These are phyloP conservation scores for Elaphurus davidianus DNA, from an alignment of 2,113 vertebrate species.

Conservation along the genomic window DNA sequence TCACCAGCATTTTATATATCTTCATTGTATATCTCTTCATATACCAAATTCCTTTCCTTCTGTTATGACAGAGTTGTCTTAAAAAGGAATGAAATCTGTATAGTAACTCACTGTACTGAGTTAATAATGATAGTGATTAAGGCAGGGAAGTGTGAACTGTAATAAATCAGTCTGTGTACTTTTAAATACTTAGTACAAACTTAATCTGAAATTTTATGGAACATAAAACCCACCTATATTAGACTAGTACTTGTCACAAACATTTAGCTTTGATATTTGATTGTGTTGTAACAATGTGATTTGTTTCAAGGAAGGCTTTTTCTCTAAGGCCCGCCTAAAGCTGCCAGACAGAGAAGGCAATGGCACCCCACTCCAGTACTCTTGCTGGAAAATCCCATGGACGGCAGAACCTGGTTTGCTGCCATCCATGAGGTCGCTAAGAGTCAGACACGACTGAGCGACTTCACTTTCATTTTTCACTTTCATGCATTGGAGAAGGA, in stretches of 20 bases:
- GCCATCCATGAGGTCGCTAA: no score
- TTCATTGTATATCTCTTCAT: not conserved
- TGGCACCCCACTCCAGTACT: no score
- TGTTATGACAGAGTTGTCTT: not conserved
- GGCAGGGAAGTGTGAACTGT: not conserved
- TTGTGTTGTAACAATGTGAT: not conserved
- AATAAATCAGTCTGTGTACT: slow-evolving; percentile 3
- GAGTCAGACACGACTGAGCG: no score
- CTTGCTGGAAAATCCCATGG: no score
- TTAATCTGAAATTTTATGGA: not conserved
- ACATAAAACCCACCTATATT: not conserved
- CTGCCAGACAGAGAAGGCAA: not conserved
- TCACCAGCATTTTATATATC: not conserved
- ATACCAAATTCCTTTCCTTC: not conserved
- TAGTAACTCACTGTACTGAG: not conserved
- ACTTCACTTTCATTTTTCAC: no score
- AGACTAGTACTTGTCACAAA: not conserved
- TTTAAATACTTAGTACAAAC: slow-evolving; percentile 23
- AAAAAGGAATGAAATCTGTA: slow-evolving; percentile 5
- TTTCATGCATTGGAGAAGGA: no score
- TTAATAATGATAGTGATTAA: not conserved
- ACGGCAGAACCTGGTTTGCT: no score
- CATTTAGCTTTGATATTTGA: slow-evolving; percentile 8
- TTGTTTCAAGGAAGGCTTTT: slow-evolving; percentile 11
- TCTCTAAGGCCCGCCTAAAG: not conserved